Base-by-base conservation (phyloP, 2,113 vertebrate genomes). In the Speoplatyrhinus poulsoni region DNA sequence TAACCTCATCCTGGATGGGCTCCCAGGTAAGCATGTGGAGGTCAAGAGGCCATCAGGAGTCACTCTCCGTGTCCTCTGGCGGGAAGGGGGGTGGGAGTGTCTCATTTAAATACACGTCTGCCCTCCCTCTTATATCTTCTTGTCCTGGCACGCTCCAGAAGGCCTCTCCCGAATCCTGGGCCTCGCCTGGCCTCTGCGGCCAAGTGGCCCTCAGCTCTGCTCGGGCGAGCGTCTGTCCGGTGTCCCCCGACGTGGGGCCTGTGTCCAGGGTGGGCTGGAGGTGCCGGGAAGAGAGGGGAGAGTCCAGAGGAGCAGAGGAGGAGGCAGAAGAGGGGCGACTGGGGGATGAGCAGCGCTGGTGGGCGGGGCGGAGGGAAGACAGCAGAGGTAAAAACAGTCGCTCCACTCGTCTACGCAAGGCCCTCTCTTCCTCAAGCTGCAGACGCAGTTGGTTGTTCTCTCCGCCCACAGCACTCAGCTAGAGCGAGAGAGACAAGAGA, bases 341-440 rank as follows among this genome's bases (percentile, higher is more conserved):
- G 68, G 73, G 1, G 53, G 69, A 13, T 69, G 54, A 68, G 83
- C 59, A 33, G 33, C 33, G 73, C 55, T 78, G 71, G 69, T 80
- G 63, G 65, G 73, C 56, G 72, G 61, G 15, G 12, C 67, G 62
- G 69, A 47, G 72, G 62, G 48, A 70, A 60, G 63, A 65, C 67
- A 8, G 12, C 65, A 0, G 7, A 62, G 74, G 79, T 75, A 60
- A 61, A 67, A 84, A 75, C 54, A 83, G 79, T 47, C 63, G 48
- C 75, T 91, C 85, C 66, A 78, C 76, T 66, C 80, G 73, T 80
- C 53, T 53, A 33, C 46, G 41, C 15, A 68, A 47, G 62, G 77
- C 83, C 79, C 80, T 84, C 72, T 91, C 84, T 58, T 90, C 80
- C 75, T 92, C 61, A 60, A 90, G 83, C 80, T 87, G 85, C 75